Percentiles rank a stretch among this genome's conserved stretches.
These are phyloP conservation scores for Melanotaenia trifasciata DNA, from an alignment of 2,797 vertebrate species.

Conservation along the genomic window DNA sequence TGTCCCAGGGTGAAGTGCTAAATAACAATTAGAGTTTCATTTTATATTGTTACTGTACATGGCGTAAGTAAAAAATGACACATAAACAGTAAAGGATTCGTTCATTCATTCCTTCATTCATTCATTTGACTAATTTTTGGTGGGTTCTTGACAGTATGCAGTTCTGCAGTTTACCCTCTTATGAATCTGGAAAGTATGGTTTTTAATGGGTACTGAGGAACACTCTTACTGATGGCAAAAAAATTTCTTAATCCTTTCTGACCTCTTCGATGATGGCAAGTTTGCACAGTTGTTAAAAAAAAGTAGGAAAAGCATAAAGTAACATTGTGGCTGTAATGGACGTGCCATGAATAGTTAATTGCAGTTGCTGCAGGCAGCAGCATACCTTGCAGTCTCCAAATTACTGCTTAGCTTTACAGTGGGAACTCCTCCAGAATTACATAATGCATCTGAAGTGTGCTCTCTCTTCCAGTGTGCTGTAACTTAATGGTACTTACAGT, in stretches of 20 bases:
- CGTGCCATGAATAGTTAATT: constrained; percentile 79
- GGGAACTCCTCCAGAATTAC: constrained; percentile 67
- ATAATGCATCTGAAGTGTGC: constrained; percentile 60
- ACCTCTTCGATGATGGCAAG: constrained; percentile 36
- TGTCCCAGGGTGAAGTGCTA: constrained; percentile 36
- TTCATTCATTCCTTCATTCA: too few species aligned
- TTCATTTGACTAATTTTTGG: too few species aligned
- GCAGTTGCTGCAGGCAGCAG: constrained; percentile 64
- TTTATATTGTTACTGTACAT: not conserved
- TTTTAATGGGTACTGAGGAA: constrained; percentile 1
- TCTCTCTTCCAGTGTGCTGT: constrained; percentile 57
- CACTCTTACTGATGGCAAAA: constrained; percentile 25
- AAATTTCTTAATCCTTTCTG: constrained; percentile 47
- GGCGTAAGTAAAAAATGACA: too few species aligned
- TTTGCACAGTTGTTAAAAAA: constrained; percentile 62
- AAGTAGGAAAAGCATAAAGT: constrained; percentile 37
- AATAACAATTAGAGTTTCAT: constrained; percentile 16
- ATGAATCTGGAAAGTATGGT: constrained; percentile 13
- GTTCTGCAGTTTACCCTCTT: not conserved
- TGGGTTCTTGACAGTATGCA: not conserved
- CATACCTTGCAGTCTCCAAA: constrained; percentile 63
- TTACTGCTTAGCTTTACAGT: constrained; percentile 57
- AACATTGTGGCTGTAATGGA: constrained; percentile 72
- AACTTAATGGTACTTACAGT: constrained; percentile 30
- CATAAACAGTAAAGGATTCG: too few species aligned